phyloP scores from a whole-genome alignment of 2,888 invertebrate genomes.

The Teleiodes luculella region DNA sequence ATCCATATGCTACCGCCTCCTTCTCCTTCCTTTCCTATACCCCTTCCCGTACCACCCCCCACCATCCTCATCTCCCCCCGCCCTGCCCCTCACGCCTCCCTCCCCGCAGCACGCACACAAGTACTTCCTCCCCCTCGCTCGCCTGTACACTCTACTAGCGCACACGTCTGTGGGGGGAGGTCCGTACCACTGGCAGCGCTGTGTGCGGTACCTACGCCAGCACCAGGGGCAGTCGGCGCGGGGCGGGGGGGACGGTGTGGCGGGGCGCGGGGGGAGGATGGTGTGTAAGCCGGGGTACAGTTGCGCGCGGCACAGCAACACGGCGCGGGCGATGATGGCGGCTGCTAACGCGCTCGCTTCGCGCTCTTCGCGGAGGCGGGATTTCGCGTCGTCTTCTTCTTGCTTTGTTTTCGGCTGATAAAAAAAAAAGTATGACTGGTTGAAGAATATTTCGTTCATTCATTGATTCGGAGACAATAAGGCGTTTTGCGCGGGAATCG shows the following conservation, averaged over 20 bases:
- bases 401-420: too few relatives aligned
- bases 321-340: constrained; percentile 66
- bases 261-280: constrained; percentile 79
- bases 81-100: constrained; percentile 42
- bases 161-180: constrained; percentile 56
- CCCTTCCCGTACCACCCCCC: constrained; percentile 93
- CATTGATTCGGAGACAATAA: too few relatives aligned
- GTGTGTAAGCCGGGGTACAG: constrained; percentile 80
- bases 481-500: too few relatives aligned
- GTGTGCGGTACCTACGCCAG: constrained; percentile 42
- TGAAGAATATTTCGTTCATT: too few relatives aligned
- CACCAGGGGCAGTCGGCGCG: constrained; percentile 54
- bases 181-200: constrained; percentile 69
- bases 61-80: constrained; percentile 32
- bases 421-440: too few relatives aligned
- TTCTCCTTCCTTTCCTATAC: constrained; percentile 84
- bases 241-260: constrained; percentile 60
- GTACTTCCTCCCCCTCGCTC: constrained; percentile 69
- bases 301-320: constrained; percentile 65
- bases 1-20: constrained; percentile 57
- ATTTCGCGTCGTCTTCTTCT: constrained; percentile 22
- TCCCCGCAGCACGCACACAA: constrained; percentile 82
- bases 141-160: constrained; percentile 36
- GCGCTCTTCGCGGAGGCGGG: constrained; percentile 21
- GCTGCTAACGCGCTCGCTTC: constrained; percentile 53